Percentiles rank a stretch among this genome's conserved stretches.
Evolutionary conservation across 2,888 invertebrate species (phyloP).

Genomic region (Xestia rhomboidea): DNA sequence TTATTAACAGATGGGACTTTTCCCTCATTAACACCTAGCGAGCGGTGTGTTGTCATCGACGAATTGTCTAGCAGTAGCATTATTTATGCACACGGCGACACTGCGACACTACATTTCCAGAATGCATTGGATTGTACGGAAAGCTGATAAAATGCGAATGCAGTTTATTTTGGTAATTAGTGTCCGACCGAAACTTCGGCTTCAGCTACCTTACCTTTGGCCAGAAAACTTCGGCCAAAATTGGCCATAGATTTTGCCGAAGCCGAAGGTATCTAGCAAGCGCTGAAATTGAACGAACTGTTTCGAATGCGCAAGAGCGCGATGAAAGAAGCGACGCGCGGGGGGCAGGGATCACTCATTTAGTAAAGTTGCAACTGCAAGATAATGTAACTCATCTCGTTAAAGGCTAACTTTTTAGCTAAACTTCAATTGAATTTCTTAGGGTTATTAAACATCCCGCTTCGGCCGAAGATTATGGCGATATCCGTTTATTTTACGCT

Average conservation of each 20-base stretch:
- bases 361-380: too few species aligned
- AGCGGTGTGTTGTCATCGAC: slow-evolving; percentile 12
- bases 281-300: neutral
- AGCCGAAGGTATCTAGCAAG: neutral
- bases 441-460: too few species aligned
- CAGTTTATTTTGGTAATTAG: neutral
- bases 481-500: too few species aligned
- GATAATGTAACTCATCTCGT: too few species aligned
- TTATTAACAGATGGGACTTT: slow-evolving; percentile 29
- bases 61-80: neutral
- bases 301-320: neutral
- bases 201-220: neutral
- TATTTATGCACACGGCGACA: neutral
- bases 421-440: too few species aligned
- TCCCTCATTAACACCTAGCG: slow-evolving; percentile 24
- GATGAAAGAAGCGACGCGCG: neutral
- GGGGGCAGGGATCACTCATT: neutral
- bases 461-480: too few species aligned
- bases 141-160: neutral
- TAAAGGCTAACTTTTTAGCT: too few species aligned
- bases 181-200: neutral
- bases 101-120: neutral
- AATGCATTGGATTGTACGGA: neutral
- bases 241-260: neutral
- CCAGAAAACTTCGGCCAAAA: neutral